Base-by-base conservation (phyloP, 2,113 vertebrate genomes). In the Hepsetus odoe region DNA sequence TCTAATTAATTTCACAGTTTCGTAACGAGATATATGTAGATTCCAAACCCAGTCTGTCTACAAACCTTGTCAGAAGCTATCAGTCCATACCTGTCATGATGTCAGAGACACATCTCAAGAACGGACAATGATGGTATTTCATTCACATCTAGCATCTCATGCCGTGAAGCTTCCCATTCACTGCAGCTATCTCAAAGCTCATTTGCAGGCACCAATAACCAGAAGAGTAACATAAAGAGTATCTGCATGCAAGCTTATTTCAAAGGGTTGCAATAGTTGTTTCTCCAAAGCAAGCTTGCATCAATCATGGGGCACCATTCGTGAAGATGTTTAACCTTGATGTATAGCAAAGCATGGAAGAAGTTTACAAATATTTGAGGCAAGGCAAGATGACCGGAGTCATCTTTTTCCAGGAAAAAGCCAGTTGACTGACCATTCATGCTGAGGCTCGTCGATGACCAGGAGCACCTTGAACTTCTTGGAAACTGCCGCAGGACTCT, bases 401-500 rank as follows among this genome's bases (percentile, higher is more conserved):
- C 4, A 55, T 3, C 9, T 46, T 8, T n/a, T 20, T n/a, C 51
- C 18, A n/a, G 20, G 5, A 5, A 5, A 53, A 53, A 53, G 20
- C n/a, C 30, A 35, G 10, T 64, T 32, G 74, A 90, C 95, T 92
- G 90, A 99, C 97, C 97, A 99, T 89, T 98, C 97, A 46, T 95
- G 92, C 82, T 96, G 95, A 1, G 95, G 93, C 84, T 96, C 96
- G 72, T 98, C 97, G 56, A 99, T 93, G 80, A 98, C 92, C 92
- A 98, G 90, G 49, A 99, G 95, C 89, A 97, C 86, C 93, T 96
- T 97, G 92, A 96, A 96, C 92, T 93, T 96, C 91, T 89, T 93
- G 77, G 90, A 88, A 24, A 87, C 84, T 42, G 74, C 87, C 73
- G 83, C 85, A 65, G 87, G 18, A 46, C 93, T 91, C 76, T 85